Percentiles rank a stretch among this genome's conserved stretches.
phyloP scores from a whole-genome alignment of 2,888 invertebrate species.

The Eupsilia transversa region DNA sequence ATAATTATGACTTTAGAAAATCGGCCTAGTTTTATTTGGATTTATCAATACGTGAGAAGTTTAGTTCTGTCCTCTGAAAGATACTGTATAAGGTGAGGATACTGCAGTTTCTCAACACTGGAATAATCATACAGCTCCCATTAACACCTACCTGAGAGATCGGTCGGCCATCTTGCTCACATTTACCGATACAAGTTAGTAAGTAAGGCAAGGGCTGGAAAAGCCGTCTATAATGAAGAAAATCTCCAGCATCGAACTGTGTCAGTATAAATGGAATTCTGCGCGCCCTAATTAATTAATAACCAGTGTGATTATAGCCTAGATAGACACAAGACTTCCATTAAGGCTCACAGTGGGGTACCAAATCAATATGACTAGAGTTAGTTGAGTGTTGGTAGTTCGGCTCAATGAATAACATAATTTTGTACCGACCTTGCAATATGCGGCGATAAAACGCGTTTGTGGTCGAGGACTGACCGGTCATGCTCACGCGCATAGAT shows the following conservation, averaged over 20 bases:
- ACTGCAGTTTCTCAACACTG: background rate
- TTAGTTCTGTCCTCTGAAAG: background rate
- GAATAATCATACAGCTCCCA: background rate
- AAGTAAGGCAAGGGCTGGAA: background rate
- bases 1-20: too few species aligned
- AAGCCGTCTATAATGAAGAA: background rate
- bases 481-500: constrained; percentile 33
- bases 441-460: constrained; percentile 27
- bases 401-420: constrained; percentile 27
- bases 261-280: constrained; percentile 30
- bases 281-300: constrained; percentile 27
- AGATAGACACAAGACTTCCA: constrained; percentile 28
- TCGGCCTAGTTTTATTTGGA: background rate
- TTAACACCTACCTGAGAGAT: constrained; percentile 11
- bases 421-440: constrained; percentile 45
- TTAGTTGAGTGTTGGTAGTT: constrained; percentile 1
- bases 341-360: constrained; percentile 31
- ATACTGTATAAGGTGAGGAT: background rate
- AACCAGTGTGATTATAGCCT: background rate
- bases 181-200: too few species aligned
- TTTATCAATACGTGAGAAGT: too few species aligned
- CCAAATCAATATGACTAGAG: background rate
- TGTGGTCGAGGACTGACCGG: constrained; percentile 33
- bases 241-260: constrained; percentile 28
- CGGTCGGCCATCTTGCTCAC: constrained; percentile 12